Percentiles rank a stretch among this genome's conserved stretches.
Conservation (phyloP, 2,113 vertebrate genomes). For the Elanus axillaris region DNA sequence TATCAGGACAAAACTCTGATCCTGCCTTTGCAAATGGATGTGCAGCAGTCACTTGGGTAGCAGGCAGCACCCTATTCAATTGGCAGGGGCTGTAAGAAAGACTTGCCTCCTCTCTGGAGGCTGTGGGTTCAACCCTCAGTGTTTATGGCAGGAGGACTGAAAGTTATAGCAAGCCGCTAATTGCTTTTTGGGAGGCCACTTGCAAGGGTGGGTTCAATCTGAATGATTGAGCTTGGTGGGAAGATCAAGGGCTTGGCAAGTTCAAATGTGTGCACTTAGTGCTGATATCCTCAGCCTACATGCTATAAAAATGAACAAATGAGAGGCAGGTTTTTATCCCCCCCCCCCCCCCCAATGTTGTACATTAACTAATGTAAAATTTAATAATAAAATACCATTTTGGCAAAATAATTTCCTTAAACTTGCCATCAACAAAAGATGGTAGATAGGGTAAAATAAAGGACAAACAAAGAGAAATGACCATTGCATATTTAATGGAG, state of each 20-base stretch:
- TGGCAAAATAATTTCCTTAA: neutral
- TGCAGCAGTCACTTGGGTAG: neutral
- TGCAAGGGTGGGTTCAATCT: neutral
- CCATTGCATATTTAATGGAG: neutral
- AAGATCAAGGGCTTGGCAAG: constrained; percentile 28
- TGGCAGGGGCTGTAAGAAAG: neutral
- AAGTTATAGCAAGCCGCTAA: neutral
- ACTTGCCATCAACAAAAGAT: neutral
- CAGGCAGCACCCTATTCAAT: neutral
- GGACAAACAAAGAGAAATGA: neutral
- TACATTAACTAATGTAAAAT: neutral
- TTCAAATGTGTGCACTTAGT: neutral
- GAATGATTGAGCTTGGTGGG: neutral
- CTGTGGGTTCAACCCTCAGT: neutral
- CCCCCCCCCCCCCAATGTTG: neutral
- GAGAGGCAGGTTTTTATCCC: too few relatives aligned
- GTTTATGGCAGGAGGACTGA: neutral
- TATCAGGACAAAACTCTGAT: neutral
- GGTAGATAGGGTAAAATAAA: neutral
- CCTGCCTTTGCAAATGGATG: rapidly evolving
- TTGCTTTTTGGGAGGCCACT: constrained; percentile 1
- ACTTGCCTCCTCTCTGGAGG: neutral
- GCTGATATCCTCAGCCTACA: neutral
- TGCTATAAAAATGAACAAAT: neutral
- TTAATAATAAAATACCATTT: neutral